Conservation (phyloP, 2,888 invertebrate species). For the Drosophila emarginata region DNA sequence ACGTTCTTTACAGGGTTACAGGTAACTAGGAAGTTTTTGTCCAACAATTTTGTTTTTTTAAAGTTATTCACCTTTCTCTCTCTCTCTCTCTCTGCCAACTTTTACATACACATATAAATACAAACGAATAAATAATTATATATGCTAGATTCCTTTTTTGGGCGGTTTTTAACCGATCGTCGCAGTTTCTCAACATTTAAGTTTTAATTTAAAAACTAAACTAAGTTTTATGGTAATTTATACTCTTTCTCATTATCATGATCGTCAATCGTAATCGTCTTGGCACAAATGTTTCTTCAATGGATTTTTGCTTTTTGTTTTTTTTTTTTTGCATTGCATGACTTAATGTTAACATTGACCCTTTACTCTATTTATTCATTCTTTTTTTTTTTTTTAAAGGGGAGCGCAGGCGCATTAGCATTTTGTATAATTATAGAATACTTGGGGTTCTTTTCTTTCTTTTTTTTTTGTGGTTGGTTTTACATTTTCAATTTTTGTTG, state of each 20-base stretch:
- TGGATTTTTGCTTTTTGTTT: slow-evolving; percentile 31
- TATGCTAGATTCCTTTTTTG: slow-evolving; percentile 57
- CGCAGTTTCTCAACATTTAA: slow-evolving; percentile 54
- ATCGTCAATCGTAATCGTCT: slow-evolving; percentile 23
- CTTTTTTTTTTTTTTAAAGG: neutral
- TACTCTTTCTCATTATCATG: slow-evolving; percentile 3
- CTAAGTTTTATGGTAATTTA: slow-evolving; percentile 49
- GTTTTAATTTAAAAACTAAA: slow-evolving; percentile 47
- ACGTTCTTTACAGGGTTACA: slow-evolving; percentile 19
- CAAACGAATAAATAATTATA: slow-evolving; percentile 73
- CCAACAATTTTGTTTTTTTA: slow-evolving; percentile 4
- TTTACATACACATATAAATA: slow-evolving; percentile 34
- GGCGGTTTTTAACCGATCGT: slow-evolving; percentile 72
- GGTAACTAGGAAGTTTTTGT: slow-evolving; percentile 41
- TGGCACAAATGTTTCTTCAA: slow-evolving; percentile 62
- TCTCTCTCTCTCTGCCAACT: slow-evolving; percentile 19
- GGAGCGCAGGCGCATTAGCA: slow-evolving; percentile 54
- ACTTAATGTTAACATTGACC: slow-evolving; percentile 62
- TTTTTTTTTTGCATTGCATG: slow-evolving; percentile 43
- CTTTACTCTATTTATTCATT: slow-evolving; percentile 14
- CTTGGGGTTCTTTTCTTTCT: slow-evolving; percentile 53
- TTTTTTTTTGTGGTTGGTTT: slow-evolving; percentile 41
- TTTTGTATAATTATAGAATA: slow-evolving; percentile 73
- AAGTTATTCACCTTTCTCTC: neutral
- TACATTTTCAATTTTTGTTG: slow-evolving; percentile 42